Base-by-base conservation (phyloP, 2,888 invertebrate genomes). In the Ligdia adustata region DNA sequence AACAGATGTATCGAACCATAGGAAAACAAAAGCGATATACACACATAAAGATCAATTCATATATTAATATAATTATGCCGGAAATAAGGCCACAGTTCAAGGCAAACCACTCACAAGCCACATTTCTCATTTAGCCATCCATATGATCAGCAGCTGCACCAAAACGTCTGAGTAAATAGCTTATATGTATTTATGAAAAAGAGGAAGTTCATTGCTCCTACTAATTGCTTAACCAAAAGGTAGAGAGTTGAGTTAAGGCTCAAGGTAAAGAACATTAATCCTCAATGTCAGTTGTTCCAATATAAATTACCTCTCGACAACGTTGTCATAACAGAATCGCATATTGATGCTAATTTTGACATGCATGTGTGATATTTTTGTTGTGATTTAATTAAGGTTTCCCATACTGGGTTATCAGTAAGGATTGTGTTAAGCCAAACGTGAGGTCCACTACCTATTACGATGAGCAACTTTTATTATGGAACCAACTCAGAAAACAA, bases 251-350 rank as follows among this genome's bases (percentile, higher is more conserved):
- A 15, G 9, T 24, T 31, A 31, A 43, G 31, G 26, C 12, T 24
- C 35, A 31, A 43, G 31, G 26, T 24, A 24, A 31, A 9, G 16
- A 29, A 43, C 16, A 16, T 43, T 16, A 18, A 18, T 24, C 12
- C 14, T 24, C 29, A 22, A 24, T 31, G 35, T 29, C 42, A 34
- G n/a, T 32, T 14, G 5, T 5, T 43, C 28, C 20, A 20, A n/a
- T 29, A 35, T 11, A 28, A 28, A 43, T 22, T 28, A 29, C 9
- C 14, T 9, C 14, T 9, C 9, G 6, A 20, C 31, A 9, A 31
- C 31, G 16, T 40, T 32, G 32, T 26, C 11, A 16, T 18, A 11
- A 28, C 5, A n/a, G 33, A 28, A 29, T 35, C n/a, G 14, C 34
- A 34, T 2, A 14, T 11, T 6, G 20, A 6, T 35, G 11, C 11